A percentile compares a stretch with the other conserved stretches of the same genome.
These are phyloP conservation scores for Poliocrania exsul DNA, from an alignment of 2,797 vertebrate genomes.

Conservation along the genomic window DNA sequence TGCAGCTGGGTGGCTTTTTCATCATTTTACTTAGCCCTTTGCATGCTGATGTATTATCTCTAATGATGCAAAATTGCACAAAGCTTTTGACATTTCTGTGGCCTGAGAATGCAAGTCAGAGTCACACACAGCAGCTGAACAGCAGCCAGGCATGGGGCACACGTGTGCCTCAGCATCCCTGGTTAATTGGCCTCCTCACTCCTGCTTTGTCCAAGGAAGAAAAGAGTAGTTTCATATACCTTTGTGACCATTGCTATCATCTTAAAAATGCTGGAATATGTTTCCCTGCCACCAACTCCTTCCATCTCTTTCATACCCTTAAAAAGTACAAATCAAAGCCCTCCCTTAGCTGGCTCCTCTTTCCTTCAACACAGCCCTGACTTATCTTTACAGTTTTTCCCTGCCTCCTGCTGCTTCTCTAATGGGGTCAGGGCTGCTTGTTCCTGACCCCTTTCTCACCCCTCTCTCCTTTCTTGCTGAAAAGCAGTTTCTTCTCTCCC, in stretches of 20 bases:
- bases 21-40: background rate
- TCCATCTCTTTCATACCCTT: background rate
- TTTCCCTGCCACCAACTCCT: background rate
- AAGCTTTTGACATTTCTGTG: slow-evolving; percentile 21
- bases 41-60: background rate
- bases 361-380: background rate
- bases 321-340: slow-evolving; percentile 23
- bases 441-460: slow-evolving; percentile 32
- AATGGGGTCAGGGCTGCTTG: slow-evolving; percentile 37
- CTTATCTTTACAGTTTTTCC: background rate
- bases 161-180: background rate
- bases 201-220: background rate
- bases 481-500: background rate
- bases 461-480: background rate
- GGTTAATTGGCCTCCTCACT: background rate
- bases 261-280: background rate
- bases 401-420: slow-evolving; percentile 10
- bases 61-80: background rate
- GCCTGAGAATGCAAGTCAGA: background rate
- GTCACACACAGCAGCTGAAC: background rate
- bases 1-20: background rate
- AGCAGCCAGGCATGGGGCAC: background rate
- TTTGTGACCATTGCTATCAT: background rate
- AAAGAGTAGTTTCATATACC: background rate
- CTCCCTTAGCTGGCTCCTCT: background rate